Percentiles rank a stretch among this genome's conserved stretches.
Evolutionary conservation across 2,797 vertebrate species (phyloP).

Genomic region (Acanthopagrus latus): DNA sequence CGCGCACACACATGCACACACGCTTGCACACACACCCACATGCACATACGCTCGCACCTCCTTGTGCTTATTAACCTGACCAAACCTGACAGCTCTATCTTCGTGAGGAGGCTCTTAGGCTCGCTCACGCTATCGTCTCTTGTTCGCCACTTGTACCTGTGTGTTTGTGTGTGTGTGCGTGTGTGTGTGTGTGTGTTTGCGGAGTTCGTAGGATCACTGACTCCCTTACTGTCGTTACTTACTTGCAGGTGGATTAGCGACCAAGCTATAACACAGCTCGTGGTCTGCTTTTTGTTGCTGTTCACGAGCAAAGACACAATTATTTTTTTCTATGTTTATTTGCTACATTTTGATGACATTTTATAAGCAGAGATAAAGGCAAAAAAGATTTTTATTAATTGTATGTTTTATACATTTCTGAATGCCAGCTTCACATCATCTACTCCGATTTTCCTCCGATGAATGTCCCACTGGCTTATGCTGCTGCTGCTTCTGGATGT

Average conservation of each 20-base stretch:
- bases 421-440: background rate
- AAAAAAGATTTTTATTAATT: background rate
- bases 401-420: background rate
- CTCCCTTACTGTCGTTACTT: background rate
- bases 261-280: background rate
- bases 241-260: background rate
- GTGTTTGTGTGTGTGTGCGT: constrained; percentile 25
- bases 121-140: constrained; percentile 5
- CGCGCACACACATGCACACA: constrained; percentile 27
- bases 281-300: background rate
- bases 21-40: constrained; percentile 15
- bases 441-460: background rate
- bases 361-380: background rate
- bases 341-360: background rate
- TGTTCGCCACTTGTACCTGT: constrained; percentile 29
- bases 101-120: constrained; percentile 50
- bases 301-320: background rate
- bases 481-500: background rate
- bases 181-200: constrained; percentile 1
- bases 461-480: background rate
- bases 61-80: constrained; percentile 59
- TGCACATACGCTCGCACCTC: constrained; percentile 18
- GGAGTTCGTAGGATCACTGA: constrained; percentile 20
- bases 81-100: constrained; percentile 77
- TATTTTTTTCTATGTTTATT: too few relatives aligned